Base-by-base conservation (phyloP, 2,888 invertebrate species). In the Lasioglossum morio region DNA sequence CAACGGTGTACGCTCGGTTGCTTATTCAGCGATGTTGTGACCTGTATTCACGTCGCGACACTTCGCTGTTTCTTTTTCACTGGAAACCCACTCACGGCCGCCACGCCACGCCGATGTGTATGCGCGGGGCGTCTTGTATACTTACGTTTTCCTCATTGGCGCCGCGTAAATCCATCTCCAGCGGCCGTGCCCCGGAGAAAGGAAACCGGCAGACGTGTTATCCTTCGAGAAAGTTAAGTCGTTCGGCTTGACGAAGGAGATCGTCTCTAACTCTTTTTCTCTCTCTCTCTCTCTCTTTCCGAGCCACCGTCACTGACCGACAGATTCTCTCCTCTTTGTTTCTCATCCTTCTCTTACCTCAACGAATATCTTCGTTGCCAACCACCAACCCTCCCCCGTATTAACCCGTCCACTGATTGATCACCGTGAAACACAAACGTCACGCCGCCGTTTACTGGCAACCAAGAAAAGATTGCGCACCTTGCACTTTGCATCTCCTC, bases 11-110 rank as follows among this genome's bases (percentile, higher is more conserved):
- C 85, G 84, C 79, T 78, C 89, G 89, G 86, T 90, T 91, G 94
- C 94, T 94, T 94, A 93, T 93, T 94, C 94, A 94, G 94, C 94
- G 89, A 92, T 92, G 93, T 91, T 92, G 92, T 94, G 94, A 94
- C 94, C 94, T 89, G 93, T 94, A 94, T 94, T 93, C 91, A 84
- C 88, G 83, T 85, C 88, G 87, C 91, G 91, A 91, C 91, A 92
- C 88, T 87, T 87, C 80, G 86, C 82, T 87, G 82, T 87, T 89
- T 90, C 90, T 89, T 91, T 91, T 91, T 90, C 37, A 89, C 92
- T 90, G 88, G 88, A 90, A 92, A 91, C 87, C 91, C 85, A 91
- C 82, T 86, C 86, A 77, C 72, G 76, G 69, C 27, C 72, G 63
- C 8, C 53, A 8, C 23, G 46, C 40, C 48, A 27, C 10, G 23